Evolutionary conservation across 1,140 invertebrate species (phyloP).

Genomic region (Trypoxylus dichotomus): DNA sequence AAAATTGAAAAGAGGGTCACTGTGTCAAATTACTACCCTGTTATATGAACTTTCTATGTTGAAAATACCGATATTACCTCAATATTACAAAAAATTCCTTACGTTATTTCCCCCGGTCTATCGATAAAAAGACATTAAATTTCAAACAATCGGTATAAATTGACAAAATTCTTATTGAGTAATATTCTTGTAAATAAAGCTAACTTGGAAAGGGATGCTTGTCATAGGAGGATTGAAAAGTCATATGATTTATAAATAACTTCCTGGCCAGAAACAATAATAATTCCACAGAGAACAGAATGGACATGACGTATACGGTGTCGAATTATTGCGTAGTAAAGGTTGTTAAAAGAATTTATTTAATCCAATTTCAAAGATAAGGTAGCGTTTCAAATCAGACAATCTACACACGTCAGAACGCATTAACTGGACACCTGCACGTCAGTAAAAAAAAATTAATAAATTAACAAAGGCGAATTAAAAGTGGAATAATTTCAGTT

Average conservation of each 20-base stretch:
- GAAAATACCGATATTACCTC: neutral
- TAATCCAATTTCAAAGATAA: no score
- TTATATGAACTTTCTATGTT: neutral
- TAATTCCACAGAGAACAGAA: constrained; percentile 22
- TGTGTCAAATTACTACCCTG: neutral
- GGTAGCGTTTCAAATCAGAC: neutral
- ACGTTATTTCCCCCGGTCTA: no score
- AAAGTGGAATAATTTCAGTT: constrained; percentile 30
- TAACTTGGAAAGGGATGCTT: neutral
- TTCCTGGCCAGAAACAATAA: neutral
- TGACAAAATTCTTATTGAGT: no score
- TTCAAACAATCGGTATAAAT: neutral
- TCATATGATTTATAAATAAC: neutral
- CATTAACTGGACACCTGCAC: constrained; percentile 27
- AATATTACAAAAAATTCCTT: neutral
- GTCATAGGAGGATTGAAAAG: neutral
- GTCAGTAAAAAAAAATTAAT: neutral
- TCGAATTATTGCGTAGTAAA: no score
- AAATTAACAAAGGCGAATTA: neutral
- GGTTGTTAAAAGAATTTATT: no score
- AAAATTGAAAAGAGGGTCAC: neutral
- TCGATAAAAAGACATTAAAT: neutral
- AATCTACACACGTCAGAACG: neutral
- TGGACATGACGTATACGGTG: neutral
- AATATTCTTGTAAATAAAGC: no score